Evolutionary conservation across 2,888 invertebrate species (phyloP), one percentile per base, ranked within the genome.

Genomic region (Notocelia uddmanniana): DNA sequence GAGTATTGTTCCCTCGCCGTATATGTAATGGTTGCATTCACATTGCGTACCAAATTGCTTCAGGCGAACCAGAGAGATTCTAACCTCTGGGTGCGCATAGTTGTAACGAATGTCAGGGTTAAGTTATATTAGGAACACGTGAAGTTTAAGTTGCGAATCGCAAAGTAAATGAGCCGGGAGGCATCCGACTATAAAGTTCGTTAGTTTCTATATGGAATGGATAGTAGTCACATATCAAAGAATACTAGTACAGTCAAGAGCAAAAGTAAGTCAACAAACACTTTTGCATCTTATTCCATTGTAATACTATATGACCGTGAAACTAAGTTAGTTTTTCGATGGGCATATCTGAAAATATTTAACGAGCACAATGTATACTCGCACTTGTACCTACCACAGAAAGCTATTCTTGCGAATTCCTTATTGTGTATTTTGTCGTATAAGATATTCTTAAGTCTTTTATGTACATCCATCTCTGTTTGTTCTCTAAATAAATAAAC

Each of bases 1-100:
- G 66, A 45, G 60, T 54, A 67, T 71, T 71, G 66, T 70, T 52
- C 58, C n/a, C 23, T 45, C 11, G 45, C 64, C 58, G 52, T 31
- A 59, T 52, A 41, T 26, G 64, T 52, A 63, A 15, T 8, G 21
- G 10, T 2, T 23, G 19, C 19, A 6, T 21, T 13, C 21, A 54
- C 52, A 15, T 23, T 21, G 45, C 5, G 6, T n/a, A n/a, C 15
- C 45, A 45, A 45, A n/a, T 45, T n/a, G 45, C 45, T 45, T n/a
- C 45, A 45, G n/a, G 15, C 15, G 15, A 15, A 3, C 15, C 41
- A 41, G 15, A 5, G 41, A 15, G 13, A 5, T 41, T 41, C 41
- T 5, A n/a, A 41, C 15, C 15, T 41, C 5, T 41, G 41, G 15
- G 41, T 41, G 15, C 41, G 41, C 41, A 8, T 45, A 45, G 45